Conservation (phyloP, 2,797 vertebrate genomes). For the Semaprochilodus insignis region DNA sequence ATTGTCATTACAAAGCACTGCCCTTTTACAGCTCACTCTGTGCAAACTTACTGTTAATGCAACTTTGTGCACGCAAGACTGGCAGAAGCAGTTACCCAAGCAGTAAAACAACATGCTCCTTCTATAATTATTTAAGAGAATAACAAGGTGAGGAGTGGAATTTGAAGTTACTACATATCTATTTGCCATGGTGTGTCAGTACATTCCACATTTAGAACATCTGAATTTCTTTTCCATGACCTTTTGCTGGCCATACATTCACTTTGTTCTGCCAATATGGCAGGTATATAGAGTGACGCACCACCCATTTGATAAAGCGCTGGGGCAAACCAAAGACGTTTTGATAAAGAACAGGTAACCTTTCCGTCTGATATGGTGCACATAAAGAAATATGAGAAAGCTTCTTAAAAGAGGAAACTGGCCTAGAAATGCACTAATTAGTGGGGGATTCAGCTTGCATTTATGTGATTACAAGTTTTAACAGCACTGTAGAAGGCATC, state of each 20-base stretch:
- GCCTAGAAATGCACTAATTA: not conserved
- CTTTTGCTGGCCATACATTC: constrained; percentile 78
- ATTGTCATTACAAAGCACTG: constrained; percentile 9
- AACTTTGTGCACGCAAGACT: constrained; percentile 27
- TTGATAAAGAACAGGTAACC: not conserved
- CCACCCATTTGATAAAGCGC: constrained; percentile 54
- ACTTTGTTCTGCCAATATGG: constrained; percentile 82
- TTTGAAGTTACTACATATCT: constrained; percentile 45
- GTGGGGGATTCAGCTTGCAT: constrained; percentile 1
- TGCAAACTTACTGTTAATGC: constrained; percentile 35
- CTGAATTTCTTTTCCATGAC: constrained; percentile 68
- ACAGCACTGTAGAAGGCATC: constrained; percentile 14
- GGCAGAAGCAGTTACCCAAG: constrained; percentile 36
- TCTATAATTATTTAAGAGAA: constrained; percentile 26
- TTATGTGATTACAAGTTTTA: not conserved
- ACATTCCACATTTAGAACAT: constrained; percentile 68
- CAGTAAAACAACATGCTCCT: constrained; percentile 38
- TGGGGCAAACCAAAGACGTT: constrained; percentile 15
- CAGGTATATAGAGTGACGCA: constrained; percentile 75
- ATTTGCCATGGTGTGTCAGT: constrained; percentile 57
- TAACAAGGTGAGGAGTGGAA: not conserved
- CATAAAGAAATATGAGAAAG: not conserved
- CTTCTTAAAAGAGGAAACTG: no score
- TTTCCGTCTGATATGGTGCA: not conserved
- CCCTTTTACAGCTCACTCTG: constrained; percentile 14